Conservation (phyloP, 1,140 invertebrate genomes). For the Penaeus japonicus region DNA sequence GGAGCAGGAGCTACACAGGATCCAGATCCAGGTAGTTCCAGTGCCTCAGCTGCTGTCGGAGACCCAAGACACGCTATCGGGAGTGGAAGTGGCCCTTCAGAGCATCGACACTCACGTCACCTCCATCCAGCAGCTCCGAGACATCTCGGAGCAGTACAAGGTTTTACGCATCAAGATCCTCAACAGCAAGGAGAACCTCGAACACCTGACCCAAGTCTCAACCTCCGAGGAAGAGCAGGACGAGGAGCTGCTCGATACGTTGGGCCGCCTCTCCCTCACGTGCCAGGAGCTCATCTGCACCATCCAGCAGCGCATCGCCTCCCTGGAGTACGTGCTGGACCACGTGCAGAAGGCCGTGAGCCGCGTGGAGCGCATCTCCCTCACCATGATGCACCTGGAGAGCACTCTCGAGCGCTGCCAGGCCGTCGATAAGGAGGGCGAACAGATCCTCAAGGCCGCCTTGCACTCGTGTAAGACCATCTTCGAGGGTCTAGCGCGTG, state of each 20-base stretch:
- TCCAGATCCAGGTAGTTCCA: constrained; percentile 56
- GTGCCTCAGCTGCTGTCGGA: constrained; percentile 53
- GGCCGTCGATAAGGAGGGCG: constrained; percentile 56
- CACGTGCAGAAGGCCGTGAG: constrained; percentile 57
- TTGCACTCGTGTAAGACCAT: constrained; percentile 58
- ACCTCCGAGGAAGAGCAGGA: constrained; percentile 53
- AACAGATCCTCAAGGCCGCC: constrained; percentile 57
- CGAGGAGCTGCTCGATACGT: constrained; percentile 43
- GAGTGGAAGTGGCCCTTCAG: constrained; percentile 51
- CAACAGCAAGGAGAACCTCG: constrained; percentile 58
- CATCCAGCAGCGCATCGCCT: constrained; percentile 56
- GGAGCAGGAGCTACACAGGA: constrained; percentile 53
- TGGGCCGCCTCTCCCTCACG: constrained; percentile 50
- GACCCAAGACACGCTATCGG: constrained; percentile 53
- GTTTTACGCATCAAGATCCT: constrained; percentile 54
- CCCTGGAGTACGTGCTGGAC: constrained; percentile 55
- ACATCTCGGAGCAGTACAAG: constrained; percentile 57
- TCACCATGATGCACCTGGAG: constrained; percentile 57
- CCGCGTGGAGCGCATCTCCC: constrained; percentile 57
- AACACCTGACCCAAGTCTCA: constrained; percentile 54
- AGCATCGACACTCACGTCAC: constrained; percentile 57
- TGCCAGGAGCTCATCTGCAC: constrained; percentile 57
- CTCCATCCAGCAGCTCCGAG: constrained; percentile 55
- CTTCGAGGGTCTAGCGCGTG: constrained; percentile 47
- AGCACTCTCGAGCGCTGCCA: constrained; percentile 54